Percentiles rank a stretch among this genome's conserved stretches.
phyloP scores from a whole-genome alignment of 1,140 invertebrate genomes.

The Diabrotica virgifera region DNA sequence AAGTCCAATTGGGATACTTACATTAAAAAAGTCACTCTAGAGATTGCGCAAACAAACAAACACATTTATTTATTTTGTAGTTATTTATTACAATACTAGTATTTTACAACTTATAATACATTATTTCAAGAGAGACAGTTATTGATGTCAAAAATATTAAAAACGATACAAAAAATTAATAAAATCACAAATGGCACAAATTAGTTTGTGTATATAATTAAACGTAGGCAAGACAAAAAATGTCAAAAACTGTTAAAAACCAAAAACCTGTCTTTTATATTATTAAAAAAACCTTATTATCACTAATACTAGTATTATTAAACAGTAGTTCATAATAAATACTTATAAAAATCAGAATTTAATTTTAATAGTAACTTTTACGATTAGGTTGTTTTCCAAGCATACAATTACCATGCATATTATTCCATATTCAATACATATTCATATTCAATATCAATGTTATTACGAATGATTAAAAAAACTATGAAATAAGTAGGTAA shows the following conservation, averaged over 20 bases:
- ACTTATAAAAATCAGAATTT: too few species aligned
- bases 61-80: neutral
- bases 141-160: slow-evolving; percentile 15
- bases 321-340: neutral
- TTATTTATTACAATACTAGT: slow-evolving; percentile 36
- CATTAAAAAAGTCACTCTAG: too few species aligned
- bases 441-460: too few species aligned
- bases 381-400: too few species aligned
- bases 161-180: slow-evolving; percentile 17
- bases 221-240: slow-evolving; percentile 29
- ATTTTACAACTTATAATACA: slow-evolving; percentile 31
- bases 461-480: too few species aligned
- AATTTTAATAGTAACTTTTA: too few species aligned
- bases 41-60: neutral
- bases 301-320: slow-evolving; percentile 14
- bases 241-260: slow-evolving; percentile 12
- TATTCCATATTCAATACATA: too few species aligned
- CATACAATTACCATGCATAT: too few species aligned
- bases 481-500: too few species aligned
- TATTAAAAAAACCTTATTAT: slow-evolving; percentile 6
- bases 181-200: slow-evolving; percentile 34
- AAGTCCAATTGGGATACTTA: too few species aligned
- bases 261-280: neutral
- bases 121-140: slow-evolving; percentile 18
- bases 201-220: slow-evolving; percentile 9